A percentile compares a stretch with the other conserved stretches of the same genome.
These are phyloP conservation scores for Heterodera filipjevi DNA, from an alignment of 2,888 invertebrate genomes.

Conservation along the genomic window DNA sequence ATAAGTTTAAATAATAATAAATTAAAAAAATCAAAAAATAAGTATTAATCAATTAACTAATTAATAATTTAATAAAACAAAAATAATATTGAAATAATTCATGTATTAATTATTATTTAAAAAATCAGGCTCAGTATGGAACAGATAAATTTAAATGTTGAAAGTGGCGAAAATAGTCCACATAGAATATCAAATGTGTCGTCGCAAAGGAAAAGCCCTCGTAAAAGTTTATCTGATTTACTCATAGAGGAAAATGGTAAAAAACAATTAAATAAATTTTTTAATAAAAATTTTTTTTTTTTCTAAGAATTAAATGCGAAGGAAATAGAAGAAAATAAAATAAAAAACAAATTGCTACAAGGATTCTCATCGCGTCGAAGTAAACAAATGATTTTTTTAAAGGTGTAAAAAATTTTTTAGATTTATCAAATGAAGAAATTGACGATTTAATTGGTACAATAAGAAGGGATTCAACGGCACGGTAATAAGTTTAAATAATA, in stretches of 20 bases:
- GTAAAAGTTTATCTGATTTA: background rate
- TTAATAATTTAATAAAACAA: too few relatives aligned
- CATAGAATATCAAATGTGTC: background rate
- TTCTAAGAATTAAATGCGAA: background rate
- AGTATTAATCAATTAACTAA: too few relatives aligned
- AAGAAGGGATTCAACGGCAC: background rate
- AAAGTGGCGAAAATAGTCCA: background rate
- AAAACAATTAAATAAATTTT: too few relatives aligned
- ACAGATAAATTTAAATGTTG: background rate
- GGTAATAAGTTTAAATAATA: background rate
- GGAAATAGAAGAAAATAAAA: background rate
- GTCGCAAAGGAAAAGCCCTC: background rate
- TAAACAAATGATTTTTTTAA: too few relatives aligned
- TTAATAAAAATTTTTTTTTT: too few relatives aligned
- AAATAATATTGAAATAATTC: too few relatives aligned
- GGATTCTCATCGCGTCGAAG: background rate
- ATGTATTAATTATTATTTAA: too few relatives aligned
- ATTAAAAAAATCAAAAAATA: too few relatives aligned
- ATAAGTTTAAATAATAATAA: background rate
- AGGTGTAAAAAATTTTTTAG: background rate
- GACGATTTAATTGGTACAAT: background rate
- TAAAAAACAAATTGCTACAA: background rate
- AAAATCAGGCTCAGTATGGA: too few relatives aligned
- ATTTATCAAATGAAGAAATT: slow-evolving; percentile 4
- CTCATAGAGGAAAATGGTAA: background rate